Evolutionary conservation across 2,113 vertebrate genomes (phyloP), one percentile per base, ranked within the genome.

Genomic region (Damaliscus lunatus): DNA sequence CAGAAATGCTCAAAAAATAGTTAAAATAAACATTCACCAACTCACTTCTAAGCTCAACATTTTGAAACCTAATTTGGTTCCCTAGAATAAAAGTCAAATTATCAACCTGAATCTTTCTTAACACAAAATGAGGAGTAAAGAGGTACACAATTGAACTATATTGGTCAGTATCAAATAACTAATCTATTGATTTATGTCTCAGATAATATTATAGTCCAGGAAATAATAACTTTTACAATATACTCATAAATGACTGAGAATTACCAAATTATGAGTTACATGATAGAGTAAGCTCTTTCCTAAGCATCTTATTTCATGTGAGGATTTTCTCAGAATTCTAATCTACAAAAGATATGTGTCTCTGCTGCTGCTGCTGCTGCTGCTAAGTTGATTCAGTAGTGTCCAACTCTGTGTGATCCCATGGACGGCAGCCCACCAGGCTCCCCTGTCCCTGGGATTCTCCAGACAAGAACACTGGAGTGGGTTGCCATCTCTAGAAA

Each of bases 61-160:
- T 98, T 96, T 43, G 62, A 80, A 91, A 98, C 97, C 98, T 67
- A 97, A 97, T 97, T 96, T 90, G 93, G 7, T 64, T 43, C 52
- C 43, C 64, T 90, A 19, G 33, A 93, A 59, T 85, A 91, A 96
- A 96, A 97, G 57, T 55, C 2, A 29, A 59, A 92, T 48, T 90
- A 85, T 92, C 53, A 96, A 87, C 62, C 57, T 59, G 23, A 55
- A 55, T 85, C 57, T 96, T 97, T 89, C 90, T 91, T 93, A 87
- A n/a, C 60, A 46, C 16, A 87, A 88, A 91, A 93, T 31, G 4
- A 92, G 3, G n/a, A 78, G 27, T 57, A 93, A 86, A 95, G 59
- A 43, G 62, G 31, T n/a, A 91, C 15, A 57, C 15, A 81, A 33
- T 33, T 81, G 16, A 80, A 81, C 40, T 77, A 27, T 77, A 43